Evolutionary conservation across 2,797 vertebrate species (phyloP).

Genomic region (Steatocranus sp.): DNA sequence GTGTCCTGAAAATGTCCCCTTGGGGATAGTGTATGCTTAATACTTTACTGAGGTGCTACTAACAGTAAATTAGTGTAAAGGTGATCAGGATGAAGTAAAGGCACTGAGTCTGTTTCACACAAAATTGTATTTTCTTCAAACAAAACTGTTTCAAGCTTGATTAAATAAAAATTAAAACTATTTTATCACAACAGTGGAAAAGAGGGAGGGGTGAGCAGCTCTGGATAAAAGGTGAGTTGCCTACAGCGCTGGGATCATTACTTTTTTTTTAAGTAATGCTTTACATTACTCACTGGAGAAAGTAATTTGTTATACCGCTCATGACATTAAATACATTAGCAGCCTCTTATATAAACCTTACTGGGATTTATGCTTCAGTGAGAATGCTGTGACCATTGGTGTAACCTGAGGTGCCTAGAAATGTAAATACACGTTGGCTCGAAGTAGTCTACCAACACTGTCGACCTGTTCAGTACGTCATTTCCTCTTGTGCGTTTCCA

Average conservation of each 20-base stretch:
- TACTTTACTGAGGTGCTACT: background rate
- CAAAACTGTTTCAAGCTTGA: background rate
- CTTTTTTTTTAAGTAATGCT: accelerated
- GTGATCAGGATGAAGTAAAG: background rate
- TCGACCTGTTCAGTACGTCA: accelerated
- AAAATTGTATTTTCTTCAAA: background rate
- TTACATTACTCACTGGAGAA: background rate
- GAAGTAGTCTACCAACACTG: background rate
- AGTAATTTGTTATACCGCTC: background rate
- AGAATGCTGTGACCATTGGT: background rate
- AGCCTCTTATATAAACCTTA: background rate
- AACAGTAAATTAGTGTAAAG: background rate
- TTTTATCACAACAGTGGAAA: background rate
- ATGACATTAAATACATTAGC: background rate
- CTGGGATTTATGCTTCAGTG: accelerated
- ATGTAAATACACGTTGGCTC: background rate
- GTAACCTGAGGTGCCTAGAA: no score
- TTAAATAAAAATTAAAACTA: background rate
- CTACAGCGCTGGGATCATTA: background rate
- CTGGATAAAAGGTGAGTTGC: background rate
- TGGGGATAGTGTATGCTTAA: accelerated
- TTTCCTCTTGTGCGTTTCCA: background rate
- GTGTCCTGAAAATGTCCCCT: background rate
- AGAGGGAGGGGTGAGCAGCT: background rate
- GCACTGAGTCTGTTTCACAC: accelerated